A percentile compares a stretch with the other conserved stretches of the same genome.
Conservation (phyloP, 2,888 invertebrate species). For the Drosophila parthenogenetica region DNA sequence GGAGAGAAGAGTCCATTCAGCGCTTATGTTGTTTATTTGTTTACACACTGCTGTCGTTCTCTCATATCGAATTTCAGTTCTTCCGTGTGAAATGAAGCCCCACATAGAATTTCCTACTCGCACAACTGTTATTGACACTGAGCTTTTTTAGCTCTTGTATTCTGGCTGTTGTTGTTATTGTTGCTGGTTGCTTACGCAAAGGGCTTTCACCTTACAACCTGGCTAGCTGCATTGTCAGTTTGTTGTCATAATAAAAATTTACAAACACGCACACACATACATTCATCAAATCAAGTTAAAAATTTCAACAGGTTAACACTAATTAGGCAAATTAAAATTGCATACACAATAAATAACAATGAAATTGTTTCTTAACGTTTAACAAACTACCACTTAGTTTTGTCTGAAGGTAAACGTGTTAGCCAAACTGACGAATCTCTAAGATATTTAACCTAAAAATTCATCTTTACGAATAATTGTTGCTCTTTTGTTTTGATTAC, state of each 20-base stretch:
- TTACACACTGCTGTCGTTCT: slow-evolving; percentile 38
- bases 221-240: slow-evolving; percentile 16
- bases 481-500: neutral
- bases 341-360: slow-evolving; percentile 50
- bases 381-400: slow-evolving; percentile 1
- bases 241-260: slow-evolving; percentile 50
- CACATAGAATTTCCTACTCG: slow-evolving; percentile 37
- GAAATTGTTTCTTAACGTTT: slow-evolving; percentile 21
- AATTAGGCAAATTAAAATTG: slow-evolving; percentile 60
- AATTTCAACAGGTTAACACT: slow-evolving; percentile 65
- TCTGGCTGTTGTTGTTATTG: slow-evolving; percentile 27
- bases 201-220: slow-evolving; percentile 71
- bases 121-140: slow-evolving; percentile 67
- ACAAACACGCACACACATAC: slow-evolving; percentile 14
- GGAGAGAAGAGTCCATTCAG: slow-evolving; percentile 10
- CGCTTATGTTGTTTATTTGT: slow-evolving; percentile 56
- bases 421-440: slow-evolving; percentile 21
- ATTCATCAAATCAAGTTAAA: slow-evolving; percentile 35
- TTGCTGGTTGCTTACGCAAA: slow-evolving; percentile 38
- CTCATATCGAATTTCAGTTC: slow-evolving; percentile 53
- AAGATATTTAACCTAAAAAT: slow-evolving; percentile 47
- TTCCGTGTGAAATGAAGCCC: slow-evolving; percentile 68
- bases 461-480: neutral
- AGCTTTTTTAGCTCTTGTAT: slow-evolving; percentile 21
- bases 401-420: slow-evolving; percentile 51